Evolutionary conservation across 2,113 vertebrate species (phyloP).

Genomic region (Anseranas semipalmata): DNA sequence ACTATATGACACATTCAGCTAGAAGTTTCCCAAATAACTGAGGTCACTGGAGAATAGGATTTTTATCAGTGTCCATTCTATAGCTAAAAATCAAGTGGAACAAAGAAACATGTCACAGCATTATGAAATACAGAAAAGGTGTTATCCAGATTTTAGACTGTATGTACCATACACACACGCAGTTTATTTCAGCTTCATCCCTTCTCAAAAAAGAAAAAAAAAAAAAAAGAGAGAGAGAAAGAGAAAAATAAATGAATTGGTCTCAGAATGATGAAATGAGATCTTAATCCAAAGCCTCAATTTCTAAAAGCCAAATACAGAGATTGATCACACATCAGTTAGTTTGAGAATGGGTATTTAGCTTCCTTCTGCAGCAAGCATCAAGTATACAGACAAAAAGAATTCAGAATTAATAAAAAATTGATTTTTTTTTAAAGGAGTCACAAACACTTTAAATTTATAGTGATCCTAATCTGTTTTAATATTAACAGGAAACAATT

Average conservation of each 20-base stretch:
- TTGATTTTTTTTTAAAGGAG: background rate
- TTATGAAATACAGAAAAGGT: background rate
- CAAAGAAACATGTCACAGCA: background rate
- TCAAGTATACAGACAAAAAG: background rate
- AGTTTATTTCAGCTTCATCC: background rate
- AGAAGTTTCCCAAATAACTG: background rate
- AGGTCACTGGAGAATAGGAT: background rate
- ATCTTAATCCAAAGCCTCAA: background rate
- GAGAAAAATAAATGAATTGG: background rate
- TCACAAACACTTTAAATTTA: background rate
- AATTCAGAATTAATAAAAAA: slow-evolving; percentile 1
- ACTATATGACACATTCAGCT: background rate
- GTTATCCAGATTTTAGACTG: background rate
- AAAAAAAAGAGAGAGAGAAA: background rate
- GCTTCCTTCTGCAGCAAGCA: background rate
- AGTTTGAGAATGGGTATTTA: background rate
- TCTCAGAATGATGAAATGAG: slow-evolving; percentile 49
- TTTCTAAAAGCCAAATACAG: slow-evolving; percentile 13
- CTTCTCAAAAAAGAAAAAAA: background rate
- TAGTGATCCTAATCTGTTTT: background rate
- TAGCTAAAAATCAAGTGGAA: background rate
- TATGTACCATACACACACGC: background rate
- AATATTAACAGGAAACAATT: background rate
- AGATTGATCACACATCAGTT: background rate
- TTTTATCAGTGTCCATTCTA: background rate